A percentile compares a stretch with the other conserved stretches of the same genome.
These are phyloP conservation scores for Columba janthina DNA, from an alignment of 2,113 vertebrate genomes.

Conservation along the genomic window DNA sequence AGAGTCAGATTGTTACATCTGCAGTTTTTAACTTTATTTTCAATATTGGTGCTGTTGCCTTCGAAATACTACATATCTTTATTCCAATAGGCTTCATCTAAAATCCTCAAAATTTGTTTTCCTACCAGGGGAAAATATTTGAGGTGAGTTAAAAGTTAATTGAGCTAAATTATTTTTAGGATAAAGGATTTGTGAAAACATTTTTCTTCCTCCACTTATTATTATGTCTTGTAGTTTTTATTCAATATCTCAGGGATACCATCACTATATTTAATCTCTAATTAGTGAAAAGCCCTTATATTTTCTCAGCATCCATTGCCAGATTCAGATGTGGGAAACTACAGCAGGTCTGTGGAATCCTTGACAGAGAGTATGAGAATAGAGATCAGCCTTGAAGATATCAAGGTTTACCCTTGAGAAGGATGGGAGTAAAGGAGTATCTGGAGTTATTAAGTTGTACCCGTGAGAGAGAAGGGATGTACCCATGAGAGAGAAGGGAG, in stretches of 20 bases:
- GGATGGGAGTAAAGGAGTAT: no score
- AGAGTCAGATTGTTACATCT: neutral
- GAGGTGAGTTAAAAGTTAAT: neutral
- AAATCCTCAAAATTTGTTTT: neutral
- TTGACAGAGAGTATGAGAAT: no score
- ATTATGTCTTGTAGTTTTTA: neutral
- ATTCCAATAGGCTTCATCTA: neutral
- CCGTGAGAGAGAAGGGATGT: no score
- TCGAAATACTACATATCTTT: neutral
- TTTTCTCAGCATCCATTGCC: neutral
- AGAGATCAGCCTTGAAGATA: no score
- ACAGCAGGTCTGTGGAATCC: no score
- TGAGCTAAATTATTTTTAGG: neutral
- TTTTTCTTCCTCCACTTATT: neutral
- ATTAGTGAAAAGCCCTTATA: neutral
- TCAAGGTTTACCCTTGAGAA: no score
- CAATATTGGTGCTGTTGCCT: neutral
- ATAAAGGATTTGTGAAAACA: neutral
- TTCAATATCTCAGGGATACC: neutral
- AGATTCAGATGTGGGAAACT: neutral
- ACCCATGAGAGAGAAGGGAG: no score
- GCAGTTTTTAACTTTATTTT: neutral
- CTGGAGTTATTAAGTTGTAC: no score
- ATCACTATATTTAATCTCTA: neutral
- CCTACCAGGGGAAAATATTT: neutral